Evolutionary conservation across 2,797 vertebrate genomes (phyloP), one percentile per base, ranked within the genome.

Genomic region (Clarias pachynema): DNA sequence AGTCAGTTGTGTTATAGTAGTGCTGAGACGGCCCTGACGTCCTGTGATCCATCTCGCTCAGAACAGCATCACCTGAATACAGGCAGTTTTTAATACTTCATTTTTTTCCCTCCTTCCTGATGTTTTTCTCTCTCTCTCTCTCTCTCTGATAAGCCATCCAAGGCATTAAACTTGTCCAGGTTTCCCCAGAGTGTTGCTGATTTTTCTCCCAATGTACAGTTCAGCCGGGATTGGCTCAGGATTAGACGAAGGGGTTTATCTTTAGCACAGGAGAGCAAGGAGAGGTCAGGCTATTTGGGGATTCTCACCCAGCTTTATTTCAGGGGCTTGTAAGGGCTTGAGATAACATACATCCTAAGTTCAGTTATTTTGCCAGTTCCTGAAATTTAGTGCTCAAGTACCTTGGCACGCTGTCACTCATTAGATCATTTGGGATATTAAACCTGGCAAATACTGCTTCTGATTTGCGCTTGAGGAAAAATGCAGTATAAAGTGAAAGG

Each of bases 271-370:
- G 26, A 29, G 40, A 29, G 62, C 62, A 80, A 65, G 24, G 49
- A 80, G 18, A 80, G 60, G 37, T 26, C 16, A n/a, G 22, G 40
- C 16, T 66, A 18, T 66, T 80, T 66, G 40, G 62, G 62, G 40
- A 80, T 66, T 80, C n/a, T 49, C 62, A 80, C 16, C 60, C 79
- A 80, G 79, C 40, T 80, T 40, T 80, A 65, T 53, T 80, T 80
- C 53, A 66, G 62, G 40, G 34, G 31, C 60, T 5, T 57, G 70
- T 66, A 60, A 72, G 37, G 12, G 24, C 79, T 72, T 63, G 77
- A 63, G 66, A 69, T 72, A 81, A 62, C n/a, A 40, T 74, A 53
- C 18, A 15, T 49, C 9, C 44, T 10, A 63, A 62, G 60, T 66
- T 65, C 15, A 79, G 24, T 29, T 79, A 20, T 65, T 80, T 80